Conservation (phyloP, 2,797 vertebrate genomes). For the Thamnophis elegans region DNA sequence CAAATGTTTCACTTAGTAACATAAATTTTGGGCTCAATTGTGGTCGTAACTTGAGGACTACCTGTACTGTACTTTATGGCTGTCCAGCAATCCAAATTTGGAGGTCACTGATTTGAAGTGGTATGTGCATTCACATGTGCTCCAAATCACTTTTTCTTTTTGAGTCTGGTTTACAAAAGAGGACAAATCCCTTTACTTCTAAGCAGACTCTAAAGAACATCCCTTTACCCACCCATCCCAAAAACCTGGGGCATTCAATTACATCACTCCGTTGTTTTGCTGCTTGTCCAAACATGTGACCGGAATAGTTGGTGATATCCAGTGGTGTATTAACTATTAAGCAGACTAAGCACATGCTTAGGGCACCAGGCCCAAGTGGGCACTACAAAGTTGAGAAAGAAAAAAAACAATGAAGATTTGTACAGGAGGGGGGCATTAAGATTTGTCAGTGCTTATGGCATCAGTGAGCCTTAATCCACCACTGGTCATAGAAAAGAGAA, state of each 20-base stretch:
- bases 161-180: neutral
- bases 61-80: neutral
- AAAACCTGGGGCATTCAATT: constrained; percentile 20
- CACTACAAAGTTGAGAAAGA: too few species aligned
- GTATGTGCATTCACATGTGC: neutral
- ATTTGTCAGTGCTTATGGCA: too few species aligned
- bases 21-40: too few species aligned
- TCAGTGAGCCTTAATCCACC: too few species aligned
- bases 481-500: constrained; percentile 52
- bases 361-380: too few species aligned
- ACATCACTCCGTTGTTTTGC: constrained; percentile 35
- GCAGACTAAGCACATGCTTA: too few species aligned
- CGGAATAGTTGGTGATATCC: constrained; percentile 36
- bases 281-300: constrained; percentile 36
- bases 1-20: too few species aligned
- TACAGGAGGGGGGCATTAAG: too few species aligned
- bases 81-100: neutral
- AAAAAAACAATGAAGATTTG: too few species aligned
- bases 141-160: neutral
- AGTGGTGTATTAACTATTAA: too few species aligned
- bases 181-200: neutral
- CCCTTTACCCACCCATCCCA: too few species aligned
- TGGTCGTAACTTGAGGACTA: too few species aligned
- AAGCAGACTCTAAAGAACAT: neutral
- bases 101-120: neutral